Base-by-base conservation (phyloP, 2,797 vertebrate species). In the Acanthiza pusilla region DNA sequence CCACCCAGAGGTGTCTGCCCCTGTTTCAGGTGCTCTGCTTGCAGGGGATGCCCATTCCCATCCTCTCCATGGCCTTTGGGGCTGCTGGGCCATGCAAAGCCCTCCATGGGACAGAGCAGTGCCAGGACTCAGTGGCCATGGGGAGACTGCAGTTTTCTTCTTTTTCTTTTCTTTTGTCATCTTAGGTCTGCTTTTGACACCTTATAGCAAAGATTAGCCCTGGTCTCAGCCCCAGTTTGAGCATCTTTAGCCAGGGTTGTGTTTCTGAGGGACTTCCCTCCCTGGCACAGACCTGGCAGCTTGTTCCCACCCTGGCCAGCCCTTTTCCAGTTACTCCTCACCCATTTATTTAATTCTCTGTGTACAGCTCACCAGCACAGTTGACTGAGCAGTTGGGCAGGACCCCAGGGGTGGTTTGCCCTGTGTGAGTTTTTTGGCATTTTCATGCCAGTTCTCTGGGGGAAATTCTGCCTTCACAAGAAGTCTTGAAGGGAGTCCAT, bases 191-290 rank as follows among this genome's bases (percentile, higher is more conserved):
- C 21, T 85, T 89, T 79, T 87, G 63, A 26, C 19, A 50, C 67
- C 43, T 70, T 38, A 18, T 0, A 82, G 48, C 34, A 73, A 85
- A 67, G 38, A 66, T 61, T 43, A 81, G 40, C 54, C 0, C 0
- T 85, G 70, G 38, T n/a, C 82, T 73, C 67, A 93, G 43, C 71
- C 11, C 7, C 70, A 75, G 15, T 63, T 82, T 34, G 32, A 88
- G 40, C 38, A 70, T 36, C 36, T 92, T 70, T 40, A 55, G n/a
- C 17, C 8, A 0, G 22, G 7, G 1, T 1, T 3, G 0, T 2
- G 3, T 12, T 55, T 47, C 57, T 7, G 0, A 40, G 50, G 30
- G 51, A 12, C 43, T 86, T 75, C 30, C 5, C 5, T 72, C 54
- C 58, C 8, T 93, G 90, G 34, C 54, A 57, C 42, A 61, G 74